Evolutionary conservation across 2,797 vertebrate species (phyloP).

Genomic region (Nyctalus aviator): DNA sequence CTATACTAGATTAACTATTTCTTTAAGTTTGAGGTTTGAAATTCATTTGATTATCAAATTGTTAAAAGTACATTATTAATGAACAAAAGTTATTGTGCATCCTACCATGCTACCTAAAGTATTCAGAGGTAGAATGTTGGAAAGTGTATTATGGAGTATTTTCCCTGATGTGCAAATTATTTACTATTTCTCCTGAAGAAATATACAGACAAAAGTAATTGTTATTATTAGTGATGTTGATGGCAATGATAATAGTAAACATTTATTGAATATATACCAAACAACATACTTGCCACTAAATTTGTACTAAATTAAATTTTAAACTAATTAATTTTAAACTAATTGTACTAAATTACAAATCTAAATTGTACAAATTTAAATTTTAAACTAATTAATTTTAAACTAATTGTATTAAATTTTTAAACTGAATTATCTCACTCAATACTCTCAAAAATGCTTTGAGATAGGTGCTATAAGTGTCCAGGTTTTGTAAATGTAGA

Average conservation of each 20-base stretch:
- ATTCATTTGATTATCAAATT: background rate
- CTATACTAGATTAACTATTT: background rate
- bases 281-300: background rate
- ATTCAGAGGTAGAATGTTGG: background rate
- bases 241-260: background rate
- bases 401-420: background rate
- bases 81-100: background rate
- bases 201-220: background rate
- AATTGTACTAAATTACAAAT: background rate
- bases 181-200: background rate
- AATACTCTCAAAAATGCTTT: background rate
- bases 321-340: no score
- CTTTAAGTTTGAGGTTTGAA: background rate
- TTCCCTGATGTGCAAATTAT: slow-evolving; percentile 20
- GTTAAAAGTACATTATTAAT: background rate
- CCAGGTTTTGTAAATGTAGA: background rate
- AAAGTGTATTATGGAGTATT: background rate
- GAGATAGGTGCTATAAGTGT: background rate
- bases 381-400: no score
- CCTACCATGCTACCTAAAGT: background rate
- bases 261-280: background rate
- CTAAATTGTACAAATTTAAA: no score
- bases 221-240: background rate
- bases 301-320: no score
- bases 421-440: background rate